Evolutionary conservation across 2,797 vertebrate species (phyloP).

Genomic region (Staurois parvus): DNA sequence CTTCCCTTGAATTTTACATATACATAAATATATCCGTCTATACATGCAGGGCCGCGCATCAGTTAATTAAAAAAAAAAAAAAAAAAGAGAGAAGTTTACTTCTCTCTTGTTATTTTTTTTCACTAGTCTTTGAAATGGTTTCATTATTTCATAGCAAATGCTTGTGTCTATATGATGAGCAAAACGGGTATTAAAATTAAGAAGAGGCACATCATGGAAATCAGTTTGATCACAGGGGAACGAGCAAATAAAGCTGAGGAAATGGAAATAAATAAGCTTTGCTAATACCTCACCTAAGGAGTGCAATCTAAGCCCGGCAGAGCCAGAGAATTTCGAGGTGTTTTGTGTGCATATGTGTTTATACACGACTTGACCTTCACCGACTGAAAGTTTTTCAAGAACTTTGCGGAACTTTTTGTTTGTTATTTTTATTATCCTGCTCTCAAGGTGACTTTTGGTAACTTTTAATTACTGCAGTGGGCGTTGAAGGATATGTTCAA

Average conservation of each 20-base stretch:
- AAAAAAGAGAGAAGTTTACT: slow-evolving; percentile 84
- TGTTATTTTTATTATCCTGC: slow-evolving; percentile 66
- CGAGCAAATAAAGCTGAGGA: slow-evolving; percentile 93
- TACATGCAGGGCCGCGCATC: slow-evolving; percentile 92
- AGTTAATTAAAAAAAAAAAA: slow-evolving; percentile 91
- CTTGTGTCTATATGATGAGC: slow-evolving; percentile 96
- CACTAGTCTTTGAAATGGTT: slow-evolving; percentile 89
- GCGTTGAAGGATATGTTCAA: neutral
- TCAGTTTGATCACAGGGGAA: slow-evolving; percentile 95
- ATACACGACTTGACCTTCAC: slow-evolving; percentile 92
- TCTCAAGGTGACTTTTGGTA: slow-evolving; percentile 36
- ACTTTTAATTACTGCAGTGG: neutral
- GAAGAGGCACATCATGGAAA: slow-evolving; percentile 97
- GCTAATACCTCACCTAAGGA: slow-evolving; percentile 98
- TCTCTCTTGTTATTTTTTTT: slow-evolving; percentile 75
- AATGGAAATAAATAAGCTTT: slow-evolving; percentile 99
- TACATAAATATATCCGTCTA: slow-evolving; percentile 83
- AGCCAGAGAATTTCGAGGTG: slow-evolving; percentile 80
- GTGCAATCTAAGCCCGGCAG: slow-evolving; percentile 81
- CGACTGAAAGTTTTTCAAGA: slow-evolving; percentile 77
- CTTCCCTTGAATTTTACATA: slow-evolving; percentile 94
- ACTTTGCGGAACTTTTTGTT: slow-evolving; percentile 73
- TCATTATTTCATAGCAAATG: slow-evolving; percentile 93
- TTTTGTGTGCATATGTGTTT: slow-evolving; percentile 84
- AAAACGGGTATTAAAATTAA: slow-evolving; percentile 99